These are phyloP conservation scores for Octonoba sinensis DNA, from an alignment of 2,888 invertebrate species.

Conservation along the genomic window DNA sequence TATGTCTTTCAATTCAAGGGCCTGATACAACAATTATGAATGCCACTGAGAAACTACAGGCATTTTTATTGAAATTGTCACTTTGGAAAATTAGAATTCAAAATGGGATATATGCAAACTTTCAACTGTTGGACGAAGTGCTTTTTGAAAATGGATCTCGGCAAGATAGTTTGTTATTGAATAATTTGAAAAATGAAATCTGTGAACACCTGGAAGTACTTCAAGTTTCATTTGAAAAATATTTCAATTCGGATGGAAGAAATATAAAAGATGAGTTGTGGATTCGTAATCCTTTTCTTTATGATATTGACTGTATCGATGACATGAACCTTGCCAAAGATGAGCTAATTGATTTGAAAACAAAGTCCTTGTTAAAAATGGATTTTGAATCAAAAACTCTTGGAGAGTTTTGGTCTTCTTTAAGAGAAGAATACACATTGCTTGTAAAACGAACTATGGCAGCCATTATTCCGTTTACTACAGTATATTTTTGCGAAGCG, in stretches of 20 bases:
- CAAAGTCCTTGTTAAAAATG: slow-evolving; percentile 22
- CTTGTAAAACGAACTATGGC: too few relatives aligned
- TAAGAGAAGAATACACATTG: too few relatives aligned
- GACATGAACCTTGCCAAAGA: slow-evolving; percentile 19
- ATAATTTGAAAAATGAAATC: too few relatives aligned
- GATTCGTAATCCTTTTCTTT: slow-evolving; percentile 17
- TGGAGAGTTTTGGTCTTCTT: too few relatives aligned
- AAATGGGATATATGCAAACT: slow-evolving; percentile 28
- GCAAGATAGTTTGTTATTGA: too few relatives aligned
- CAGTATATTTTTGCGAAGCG: too few relatives aligned
- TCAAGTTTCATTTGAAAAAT: too few relatives aligned
- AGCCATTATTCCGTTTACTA: too few relatives aligned
- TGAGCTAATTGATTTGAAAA: slow-evolving; percentile 25
- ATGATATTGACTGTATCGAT: slow-evolving; percentile 17
- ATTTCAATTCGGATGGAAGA: slow-evolving; percentile 16
- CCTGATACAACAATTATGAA: slow-evolving; percentile 25
- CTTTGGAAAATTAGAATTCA: slow-evolving; percentile 23
- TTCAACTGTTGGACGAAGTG: too few relatives aligned
- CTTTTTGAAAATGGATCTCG: too few relatives aligned
- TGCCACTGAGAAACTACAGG: slow-evolving; percentile 27
- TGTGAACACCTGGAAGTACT: too few relatives aligned
- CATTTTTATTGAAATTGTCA: slow-evolving; percentile 24
- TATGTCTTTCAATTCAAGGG: slow-evolving; percentile 21
- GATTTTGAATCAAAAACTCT: too few relatives aligned
- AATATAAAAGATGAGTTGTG: slow-evolving; percentile 16